Percentiles rank a stretch among this genome's conserved stretches.
phyloP scores from a whole-genome alignment of 2,797 vertebrate genomes.

The Mormyrops boulengeri region DNA sequence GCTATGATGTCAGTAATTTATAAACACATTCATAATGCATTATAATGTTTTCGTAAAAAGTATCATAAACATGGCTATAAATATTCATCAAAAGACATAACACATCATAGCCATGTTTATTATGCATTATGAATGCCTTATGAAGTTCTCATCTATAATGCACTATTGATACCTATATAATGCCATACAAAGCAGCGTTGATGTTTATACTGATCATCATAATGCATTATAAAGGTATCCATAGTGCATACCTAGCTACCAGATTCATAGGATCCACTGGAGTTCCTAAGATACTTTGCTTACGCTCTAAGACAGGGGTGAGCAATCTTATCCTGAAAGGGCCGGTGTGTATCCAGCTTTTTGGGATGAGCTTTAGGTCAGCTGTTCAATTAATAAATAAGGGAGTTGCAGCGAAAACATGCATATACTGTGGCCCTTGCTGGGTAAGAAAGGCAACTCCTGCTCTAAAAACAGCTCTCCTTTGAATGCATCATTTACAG shows the following conservation, averaged over 20 bases:
- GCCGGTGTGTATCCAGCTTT: background rate
- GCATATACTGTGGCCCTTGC: background rate
- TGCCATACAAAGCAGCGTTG: too few relatives aligned
- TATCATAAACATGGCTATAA: too few relatives aligned
- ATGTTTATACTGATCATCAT: too few relatives aligned
- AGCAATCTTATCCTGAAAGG: background rate
- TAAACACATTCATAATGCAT: too few relatives aligned
- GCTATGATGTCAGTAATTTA: too few relatives aligned
- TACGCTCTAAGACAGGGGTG: background rate
- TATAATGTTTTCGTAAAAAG: too few relatives aligned
- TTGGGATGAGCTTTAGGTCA: background rate
- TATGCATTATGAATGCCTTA: too few relatives aligned
- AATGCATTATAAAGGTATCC: too few relatives aligned
- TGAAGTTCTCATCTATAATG: too few relatives aligned
- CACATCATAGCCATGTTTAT: too few relatives aligned
- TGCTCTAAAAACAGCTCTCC: background rate
- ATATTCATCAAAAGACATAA: too few relatives aligned
- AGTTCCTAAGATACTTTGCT: background rate
- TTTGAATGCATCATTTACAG: background rate
- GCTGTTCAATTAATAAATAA: background rate
- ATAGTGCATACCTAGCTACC: background rate
- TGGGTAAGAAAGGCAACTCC: background rate
- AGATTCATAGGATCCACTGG: background rate
- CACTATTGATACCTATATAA: too few relatives aligned
- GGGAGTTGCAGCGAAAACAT: background rate